Conservation (phyloP, 2,797 vertebrate species). For the Myripristis jacobus region DNA sequence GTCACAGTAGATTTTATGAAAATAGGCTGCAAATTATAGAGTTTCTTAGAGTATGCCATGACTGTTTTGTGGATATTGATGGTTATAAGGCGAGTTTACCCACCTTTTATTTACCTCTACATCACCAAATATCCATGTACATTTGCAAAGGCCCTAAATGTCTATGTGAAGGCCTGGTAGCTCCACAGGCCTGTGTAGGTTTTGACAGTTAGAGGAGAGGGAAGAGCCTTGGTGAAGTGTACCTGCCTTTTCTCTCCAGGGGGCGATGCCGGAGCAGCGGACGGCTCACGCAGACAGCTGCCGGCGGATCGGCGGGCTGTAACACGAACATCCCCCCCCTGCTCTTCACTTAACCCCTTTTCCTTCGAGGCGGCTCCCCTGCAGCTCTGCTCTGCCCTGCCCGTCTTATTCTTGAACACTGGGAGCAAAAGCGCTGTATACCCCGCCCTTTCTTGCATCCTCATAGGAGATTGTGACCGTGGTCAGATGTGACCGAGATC, state of each 20-base stretch:
- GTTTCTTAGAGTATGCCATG: no score
- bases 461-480: slow-evolving; percentile 49
- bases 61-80: no score
- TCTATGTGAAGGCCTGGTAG: neutral
- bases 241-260: slow-evolving; percentile 92
- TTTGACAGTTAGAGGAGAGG: slow-evolving; percentile 28
- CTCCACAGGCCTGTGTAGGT: slow-evolving; percentile 13
- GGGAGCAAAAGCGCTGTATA: neutral
- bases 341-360: slow-evolving; percentile 38
- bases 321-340: slow-evolving; percentile 77
- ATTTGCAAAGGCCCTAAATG: no score
- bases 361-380: slow-evolving; percentile 19
- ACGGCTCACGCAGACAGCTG: slow-evolving; percentile 91
- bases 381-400: slow-evolving; percentile 43
- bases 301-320: slow-evolving; percentile 94
- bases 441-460: slow-evolving; percentile 27
- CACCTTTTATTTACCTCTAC: no score
- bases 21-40: no score
- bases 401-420: slow-evolving; percentile 24
- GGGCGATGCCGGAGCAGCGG: slow-evolving; percentile 89
- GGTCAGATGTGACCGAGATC: neutral
- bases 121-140: no score
- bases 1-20: no score
- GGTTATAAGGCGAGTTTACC: no score
- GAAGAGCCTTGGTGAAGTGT: slow-evolving; percentile 87